Base-by-base conservation (phyloP, 1,140 invertebrate genomes). In the Adoxophyes honmai region DNA sequence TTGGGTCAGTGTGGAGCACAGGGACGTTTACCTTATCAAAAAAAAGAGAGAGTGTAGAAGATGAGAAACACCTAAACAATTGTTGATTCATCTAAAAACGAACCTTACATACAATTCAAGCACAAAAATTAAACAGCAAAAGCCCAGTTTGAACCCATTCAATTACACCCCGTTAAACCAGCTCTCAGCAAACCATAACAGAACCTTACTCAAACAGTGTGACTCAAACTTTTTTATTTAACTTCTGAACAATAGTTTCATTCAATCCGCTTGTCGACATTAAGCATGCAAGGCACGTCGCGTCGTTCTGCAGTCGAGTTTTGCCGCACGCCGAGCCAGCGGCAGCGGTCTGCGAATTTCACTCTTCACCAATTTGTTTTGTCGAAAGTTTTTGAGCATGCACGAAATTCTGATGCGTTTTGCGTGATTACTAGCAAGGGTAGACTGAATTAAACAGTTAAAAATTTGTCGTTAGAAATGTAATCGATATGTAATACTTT, bases 241-340 rank as follows among this genome's bases (percentile, higher is more conserved):
- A 67, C 73, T 74, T 68, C 65, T 65, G 72, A 78, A 79, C 73
- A 85, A 79, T 81, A 81, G 73, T 81, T 76, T 74, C 69, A 75
- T 82, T 79, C 70, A 78, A 82, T 78, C 72, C 75, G 69, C 59
- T 73, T 64, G 53, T 60, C 59, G 65, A 70, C 55, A 76, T 81
- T 74, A 73, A 68, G 64, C 63, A 82, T 85, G 78, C 78, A 73
- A 71, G 70, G 42, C 78, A 78, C 78, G 76, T 75, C 57, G 54
- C 56, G 70, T 73, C 74, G 69, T 64, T 73, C 60, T 39, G 64
- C 65, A 61, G 66, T 70, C 60, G 68, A 70, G 63, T 71, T 70
- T 55, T 58, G 44, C 58, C 60, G 54, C 53, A 39, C 21, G 21
- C 21, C 6, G 21, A 56, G 63, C 52, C 52, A 68, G 69, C 69